phyloP scores from a whole-genome alignment of 2,113 vertebrate genomes.

The Bubalus kerabau region DNA sequence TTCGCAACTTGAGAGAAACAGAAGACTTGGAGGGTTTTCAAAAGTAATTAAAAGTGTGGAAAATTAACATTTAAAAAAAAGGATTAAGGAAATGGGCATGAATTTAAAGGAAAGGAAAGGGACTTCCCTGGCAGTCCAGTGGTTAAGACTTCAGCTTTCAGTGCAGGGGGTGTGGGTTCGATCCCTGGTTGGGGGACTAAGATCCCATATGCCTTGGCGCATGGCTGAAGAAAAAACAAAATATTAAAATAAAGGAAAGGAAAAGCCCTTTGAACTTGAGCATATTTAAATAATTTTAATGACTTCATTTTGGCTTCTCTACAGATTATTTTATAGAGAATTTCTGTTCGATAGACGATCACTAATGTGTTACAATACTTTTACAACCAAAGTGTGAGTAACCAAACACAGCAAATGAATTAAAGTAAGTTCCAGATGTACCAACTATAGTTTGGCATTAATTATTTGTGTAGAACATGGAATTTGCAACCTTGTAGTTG shows the following conservation, averaged over 20 bases:
- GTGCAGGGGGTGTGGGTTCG: neutral
- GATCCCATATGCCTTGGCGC: neutral
- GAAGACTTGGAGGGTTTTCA: slow-evolving; percentile 5
- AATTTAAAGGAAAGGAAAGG: slow-evolving; percentile 10
- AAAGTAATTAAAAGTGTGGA: neutral
- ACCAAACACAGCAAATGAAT: neutral
- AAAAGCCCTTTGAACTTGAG: neutral
- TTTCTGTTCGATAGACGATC: slow-evolving; percentile 2
- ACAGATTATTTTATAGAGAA: slow-evolving; percentile 25
- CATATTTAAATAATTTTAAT: slow-evolving; percentile 41
- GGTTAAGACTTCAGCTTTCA: neutral
- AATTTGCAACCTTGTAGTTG: neutral
- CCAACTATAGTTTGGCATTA: neutral
- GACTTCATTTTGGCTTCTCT: slow-evolving; percentile 16
- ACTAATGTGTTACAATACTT: slow-evolving; percentile 11
- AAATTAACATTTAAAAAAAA: neutral
- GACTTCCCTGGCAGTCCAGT: neutral
- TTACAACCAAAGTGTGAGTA: neutral
- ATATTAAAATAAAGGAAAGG: neutral
- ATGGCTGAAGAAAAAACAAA: neutral
- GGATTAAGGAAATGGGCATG: slow-evolving; percentile 16
- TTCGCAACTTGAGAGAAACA: neutral
- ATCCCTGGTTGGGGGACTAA: neutral
- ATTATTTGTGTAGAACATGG: neutral
- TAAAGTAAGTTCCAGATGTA: slow-evolving; percentile 5